Evolutionary conservation across 2,888 invertebrate genomes (phyloP), one percentile per base, ranked within the genome.

Genomic region (Euplagia quadripunctaria): DNA sequence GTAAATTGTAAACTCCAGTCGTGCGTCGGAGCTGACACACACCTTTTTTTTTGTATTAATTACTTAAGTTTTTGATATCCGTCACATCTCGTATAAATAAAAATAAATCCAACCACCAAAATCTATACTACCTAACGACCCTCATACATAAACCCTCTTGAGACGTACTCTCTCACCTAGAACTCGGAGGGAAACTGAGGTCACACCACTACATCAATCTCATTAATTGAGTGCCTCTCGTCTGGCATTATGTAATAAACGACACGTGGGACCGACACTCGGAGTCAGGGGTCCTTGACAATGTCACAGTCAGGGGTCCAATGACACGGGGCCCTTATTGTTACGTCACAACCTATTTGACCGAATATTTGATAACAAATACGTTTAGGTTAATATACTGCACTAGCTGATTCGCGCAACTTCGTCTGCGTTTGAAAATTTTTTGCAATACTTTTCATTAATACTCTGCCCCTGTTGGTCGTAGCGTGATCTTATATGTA

Each of bases 221-320:
- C 31, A 17, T 31, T 67, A 55, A 68, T 52, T 17, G 68, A 68
- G 52, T 55, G 55, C n/a, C 42, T 68, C 41, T 42, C 42, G 7
- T 51, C 52, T 2, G 16, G 12, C 16, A 69, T 63, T 69, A 69
- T 61, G 31, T 49, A 69, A 63, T 69, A 46, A 63, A 49, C 61
- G 31, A 14, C 61, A 31, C 42, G 41, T 69, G 69, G 63, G 69
- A 69, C 43, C 61, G 63, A 42, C 43, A 63, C 69, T 58, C 46
- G 31, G 55, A 43, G 61, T 49, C 8, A 61, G 20, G 61, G 46
- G 69, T 46, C 69, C 69, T 61, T 61, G 68, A 14, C 69, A 69
- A 61, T 69, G 61, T 31, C 69, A 46, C 6, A 6, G 20, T 49
- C 16, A 46, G 43, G 61, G 61, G 68, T n/a, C 20, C 58, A 63